Evolutionary conservation across 2,797 vertebrate genomes (phyloP), one percentile per base, ranked within the genome.

Genomic region (Caiman crocodilus): DNA sequence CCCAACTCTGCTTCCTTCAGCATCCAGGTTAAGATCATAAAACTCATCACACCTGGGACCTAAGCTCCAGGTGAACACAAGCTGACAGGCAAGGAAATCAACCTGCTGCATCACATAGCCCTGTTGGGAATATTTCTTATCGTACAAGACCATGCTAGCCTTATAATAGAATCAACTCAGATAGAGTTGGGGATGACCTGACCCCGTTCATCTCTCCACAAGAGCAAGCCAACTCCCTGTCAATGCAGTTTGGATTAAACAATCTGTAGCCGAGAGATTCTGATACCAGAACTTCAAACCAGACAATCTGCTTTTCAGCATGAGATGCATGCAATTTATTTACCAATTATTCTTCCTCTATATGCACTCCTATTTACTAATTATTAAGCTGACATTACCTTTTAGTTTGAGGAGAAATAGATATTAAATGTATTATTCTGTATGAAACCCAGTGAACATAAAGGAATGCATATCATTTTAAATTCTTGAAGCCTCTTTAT

Each of bases 221-320:
- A 88, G 73, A 88, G 32, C 87, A 63, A 23, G 32, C 21, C 15
- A 42, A 20, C 82, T 74, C 55, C 79, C 65, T 57, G 28, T 63
- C 79, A 20, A 61, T 57, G 69, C 61, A 63, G 32, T 79, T 63
- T 9, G 59, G 74, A 18, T 82, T 79, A 82, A 89, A 80, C 80
- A 87, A 59, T 76, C 58, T 74, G 81, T 57, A 57, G 84, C 76
- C 79, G 92, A 80, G 86, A 88, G 76, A 60, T 74, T 90, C 87
- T 94, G 94, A 89, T 87, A 94, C 85, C 84, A 85, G 87, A 88
- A 67, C 69, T 94, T 85, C 76, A 73, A 26, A 8, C 9, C 73
- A 69, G 71, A 71, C 60, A 63, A 93, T 85, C 85, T 30, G 89
- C 92, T 42, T 90, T 74, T 30, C 90, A 95, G 80, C 88, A 14